Percentiles rank a stretch among this genome's conserved stretches.
Conservation (phyloP, 2,113 vertebrate genomes). For the Thamnophis sirtalis region DNA sequence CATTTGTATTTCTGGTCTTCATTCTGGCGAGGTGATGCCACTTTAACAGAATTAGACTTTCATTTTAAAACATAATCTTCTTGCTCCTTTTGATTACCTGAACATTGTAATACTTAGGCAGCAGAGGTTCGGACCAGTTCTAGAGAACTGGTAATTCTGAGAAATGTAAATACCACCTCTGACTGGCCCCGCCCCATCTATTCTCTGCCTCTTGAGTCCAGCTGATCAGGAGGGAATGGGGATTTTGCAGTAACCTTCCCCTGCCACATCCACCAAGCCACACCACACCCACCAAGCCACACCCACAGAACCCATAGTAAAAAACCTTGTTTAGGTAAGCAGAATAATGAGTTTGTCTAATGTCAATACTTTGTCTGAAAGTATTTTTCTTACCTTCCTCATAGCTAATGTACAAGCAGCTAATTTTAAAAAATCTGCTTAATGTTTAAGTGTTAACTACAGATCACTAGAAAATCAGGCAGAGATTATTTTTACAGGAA, state of each 20-base stretch:
- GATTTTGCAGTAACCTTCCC: no score
- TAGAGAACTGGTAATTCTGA: no score
- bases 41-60: not conserved
- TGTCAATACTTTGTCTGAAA: not conserved
- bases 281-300: no score
- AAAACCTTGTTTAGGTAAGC: not conserved
- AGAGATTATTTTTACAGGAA: conserved; percentile 19
- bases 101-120: not conserved
- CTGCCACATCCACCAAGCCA: no score
- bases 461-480: not conserved
- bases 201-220: no score
- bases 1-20: not conserved
- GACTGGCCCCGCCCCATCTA: no score
- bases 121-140: no score
- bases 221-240: no score
- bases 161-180: no score
- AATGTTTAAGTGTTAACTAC: not conserved
- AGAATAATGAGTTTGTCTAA: not conserved
- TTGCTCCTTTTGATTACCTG: not conserved
- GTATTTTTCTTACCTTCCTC: not conserved
- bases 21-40: not conserved
- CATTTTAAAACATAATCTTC: not conserved
- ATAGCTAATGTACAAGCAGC: not conserved
- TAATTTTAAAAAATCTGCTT: not conserved
- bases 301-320: no score